Evolutionary conservation across 2,888 invertebrate species (phyloP).

Genomic region (Choreutis nemorana): DNA sequence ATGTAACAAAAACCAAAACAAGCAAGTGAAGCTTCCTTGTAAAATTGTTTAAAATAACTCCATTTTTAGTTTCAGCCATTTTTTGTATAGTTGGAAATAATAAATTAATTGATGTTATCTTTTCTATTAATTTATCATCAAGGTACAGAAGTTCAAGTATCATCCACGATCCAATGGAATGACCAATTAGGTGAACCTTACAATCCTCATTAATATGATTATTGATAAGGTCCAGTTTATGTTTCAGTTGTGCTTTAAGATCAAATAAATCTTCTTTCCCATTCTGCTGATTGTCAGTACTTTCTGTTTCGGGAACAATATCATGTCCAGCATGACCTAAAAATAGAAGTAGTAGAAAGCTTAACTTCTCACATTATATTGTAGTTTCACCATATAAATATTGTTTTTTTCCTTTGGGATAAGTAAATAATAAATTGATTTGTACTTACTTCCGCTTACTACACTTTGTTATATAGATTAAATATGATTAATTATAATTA

Average conservation of each 20-base stretch:
- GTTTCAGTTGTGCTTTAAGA: slow-evolving; percentile 79
- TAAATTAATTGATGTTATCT: slow-evolving; percentile 72
- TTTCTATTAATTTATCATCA: slow-evolving; percentile 53
- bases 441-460: not conserved
- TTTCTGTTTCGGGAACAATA: slow-evolving; percentile 49
- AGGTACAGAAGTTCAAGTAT: slow-evolving; percentile 75
- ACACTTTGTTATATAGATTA: not conserved
- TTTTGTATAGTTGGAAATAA: slow-evolving; percentile 89
- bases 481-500: slow-evolving; percentile 3
- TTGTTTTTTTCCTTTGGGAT: no score
- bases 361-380: no score
- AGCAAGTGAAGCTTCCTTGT: slow-evolving; percentile 42
- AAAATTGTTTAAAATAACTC: slow-evolving; percentile 71
- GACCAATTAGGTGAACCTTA: slow-evolving; percentile 84
- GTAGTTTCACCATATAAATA: no score
- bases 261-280: slow-evolving; percentile 71
- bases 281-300: slow-evolving; percentile 51
- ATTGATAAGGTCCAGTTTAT: slow-evolving; percentile 81
- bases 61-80: slow-evolving; percentile 80
- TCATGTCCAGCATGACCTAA: slow-evolving; percentile 82
- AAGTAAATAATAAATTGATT: not conserved
- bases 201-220: slow-evolving; percentile 75
- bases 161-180: slow-evolving; percentile 92
- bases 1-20: slow-evolving; percentile 40
- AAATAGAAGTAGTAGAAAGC: slow-evolving; percentile 15